These are phyloP conservation scores for Scortum barcoo DNA, from an alignment of 2,113 vertebrate species.

Conservation along the genomic window DNA sequence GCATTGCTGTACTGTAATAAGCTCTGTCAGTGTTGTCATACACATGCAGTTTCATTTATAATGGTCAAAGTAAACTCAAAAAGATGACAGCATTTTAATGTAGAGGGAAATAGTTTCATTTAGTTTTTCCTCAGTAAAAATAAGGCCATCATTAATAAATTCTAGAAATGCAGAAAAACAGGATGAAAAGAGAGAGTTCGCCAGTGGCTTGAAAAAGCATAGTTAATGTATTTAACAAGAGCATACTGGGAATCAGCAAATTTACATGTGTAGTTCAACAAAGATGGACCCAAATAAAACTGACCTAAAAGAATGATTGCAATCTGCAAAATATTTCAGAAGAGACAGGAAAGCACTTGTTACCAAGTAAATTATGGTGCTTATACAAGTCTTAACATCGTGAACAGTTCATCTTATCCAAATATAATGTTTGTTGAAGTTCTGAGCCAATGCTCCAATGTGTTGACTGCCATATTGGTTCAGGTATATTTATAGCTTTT, in stretches of 20 bases:
- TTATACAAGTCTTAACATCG: background rate
- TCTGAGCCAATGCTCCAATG: background rate
- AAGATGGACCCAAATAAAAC: background rate
- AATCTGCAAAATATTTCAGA: background rate
- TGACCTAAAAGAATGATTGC: background rate
- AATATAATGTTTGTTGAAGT: background rate
- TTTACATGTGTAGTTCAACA: background rate
- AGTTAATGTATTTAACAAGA: background rate
- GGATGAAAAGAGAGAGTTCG: background rate
- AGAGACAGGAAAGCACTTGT: background rate
- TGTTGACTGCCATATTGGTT: background rate
- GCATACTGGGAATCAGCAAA: background rate
- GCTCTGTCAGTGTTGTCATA: background rate
- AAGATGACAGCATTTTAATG: background rate
- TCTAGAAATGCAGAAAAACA: background rate
- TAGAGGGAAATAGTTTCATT: background rate
- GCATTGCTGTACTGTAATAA: background rate
- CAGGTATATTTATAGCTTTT: background rate
- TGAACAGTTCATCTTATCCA: background rate
- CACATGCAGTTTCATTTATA: background rate
- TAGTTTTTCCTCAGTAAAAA: background rate
- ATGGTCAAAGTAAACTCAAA: background rate
- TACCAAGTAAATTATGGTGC: background rate
- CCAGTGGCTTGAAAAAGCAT: background rate
- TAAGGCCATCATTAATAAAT: background rate